Evolutionary conservation across 2,113 vertebrate genomes (phyloP).

Genomic region (Mesitornis unicolor): DNA sequence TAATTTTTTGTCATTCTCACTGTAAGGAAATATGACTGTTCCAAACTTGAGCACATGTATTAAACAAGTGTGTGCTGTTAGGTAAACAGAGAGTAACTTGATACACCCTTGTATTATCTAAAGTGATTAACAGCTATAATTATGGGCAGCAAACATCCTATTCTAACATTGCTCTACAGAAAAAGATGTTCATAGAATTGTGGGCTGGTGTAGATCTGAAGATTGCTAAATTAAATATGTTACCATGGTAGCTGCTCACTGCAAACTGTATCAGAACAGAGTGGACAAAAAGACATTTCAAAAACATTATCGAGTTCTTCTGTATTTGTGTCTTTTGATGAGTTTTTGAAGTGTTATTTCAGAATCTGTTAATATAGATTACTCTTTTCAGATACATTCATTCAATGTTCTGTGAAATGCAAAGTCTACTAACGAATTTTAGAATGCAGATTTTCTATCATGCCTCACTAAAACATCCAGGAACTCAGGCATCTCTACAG

Average conservation of each 20-base stretch:
- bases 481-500: background rate
- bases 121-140: conserved; percentile 23
- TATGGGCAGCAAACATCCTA: background rate
- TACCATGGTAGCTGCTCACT: background rate
- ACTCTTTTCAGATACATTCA: background rate
- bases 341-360: background rate
- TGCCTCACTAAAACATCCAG: background rate
- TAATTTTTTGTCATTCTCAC: background rate
- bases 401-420: background rate
- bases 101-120: background rate
- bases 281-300: background rate
- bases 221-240: background rate
- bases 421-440: background rate
- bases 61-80: background rate
- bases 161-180: background rate
- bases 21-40: background rate
- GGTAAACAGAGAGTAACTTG: background rate
- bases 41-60: background rate
- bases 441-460: background rate
- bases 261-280: background rate
- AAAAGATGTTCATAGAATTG: background rate
- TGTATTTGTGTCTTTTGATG: background rate
- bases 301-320: background rate
- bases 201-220: background rate
- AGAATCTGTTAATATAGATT: background rate